Conservation (phyloP, 2,797 vertebrate species). For the Rallus crepitans region DNA sequence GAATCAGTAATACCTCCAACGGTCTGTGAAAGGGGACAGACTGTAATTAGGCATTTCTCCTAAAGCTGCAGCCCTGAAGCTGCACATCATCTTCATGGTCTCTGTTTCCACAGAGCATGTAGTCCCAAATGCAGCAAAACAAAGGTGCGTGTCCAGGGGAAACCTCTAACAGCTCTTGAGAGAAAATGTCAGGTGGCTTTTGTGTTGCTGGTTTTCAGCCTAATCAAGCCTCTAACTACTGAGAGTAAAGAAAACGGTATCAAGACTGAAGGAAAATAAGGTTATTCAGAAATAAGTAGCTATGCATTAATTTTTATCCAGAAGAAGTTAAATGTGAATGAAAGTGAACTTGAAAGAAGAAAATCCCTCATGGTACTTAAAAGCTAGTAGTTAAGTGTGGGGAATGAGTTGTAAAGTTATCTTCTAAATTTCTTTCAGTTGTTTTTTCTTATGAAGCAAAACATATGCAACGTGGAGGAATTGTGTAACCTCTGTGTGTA, state of each 20-base stretch:
- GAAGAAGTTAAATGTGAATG: background rate
- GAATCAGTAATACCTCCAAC: background rate
- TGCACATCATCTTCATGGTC: background rate
- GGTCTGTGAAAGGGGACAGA: background rate
- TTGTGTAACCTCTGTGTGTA: background rate
- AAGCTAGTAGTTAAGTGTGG: too few species aligned
- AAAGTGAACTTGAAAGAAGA: background rate
- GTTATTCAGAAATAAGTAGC: background rate
- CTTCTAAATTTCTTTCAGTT: background rate
- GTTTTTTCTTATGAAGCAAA: background rate
- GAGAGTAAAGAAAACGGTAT: background rate
- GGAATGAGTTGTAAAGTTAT: too few species aligned
- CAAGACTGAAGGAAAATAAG: background rate
- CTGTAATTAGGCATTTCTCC: background rate
- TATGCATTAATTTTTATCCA: background rate
- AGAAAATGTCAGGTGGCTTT: background rate
- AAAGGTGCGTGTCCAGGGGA: background rate
- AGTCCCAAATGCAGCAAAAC: background rate
- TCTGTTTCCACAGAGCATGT: background rate
- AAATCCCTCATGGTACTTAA: too few species aligned
- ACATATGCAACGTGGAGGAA: background rate
- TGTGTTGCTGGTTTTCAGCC: background rate
- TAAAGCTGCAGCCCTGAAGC: background rate
- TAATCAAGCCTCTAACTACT: background rate
- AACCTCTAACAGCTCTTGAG: background rate